phyloP scores from a whole-genome alignment of 2,113 vertebrate species.

The Caloenas nicobarica region DNA sequence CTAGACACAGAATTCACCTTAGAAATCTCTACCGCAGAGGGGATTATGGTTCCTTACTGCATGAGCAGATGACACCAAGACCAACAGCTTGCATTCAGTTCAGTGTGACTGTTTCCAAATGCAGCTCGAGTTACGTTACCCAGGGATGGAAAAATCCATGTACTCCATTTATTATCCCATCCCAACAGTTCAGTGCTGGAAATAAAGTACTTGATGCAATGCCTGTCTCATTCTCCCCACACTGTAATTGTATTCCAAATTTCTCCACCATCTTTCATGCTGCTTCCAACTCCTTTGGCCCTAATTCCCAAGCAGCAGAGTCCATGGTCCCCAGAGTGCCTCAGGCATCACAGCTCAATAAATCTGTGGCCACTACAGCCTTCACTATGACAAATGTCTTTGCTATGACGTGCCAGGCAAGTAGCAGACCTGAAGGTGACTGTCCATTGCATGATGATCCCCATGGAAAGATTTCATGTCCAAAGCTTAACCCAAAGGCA shows the following conservation, averaged over 20 bases:
- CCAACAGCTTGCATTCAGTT: neutral
- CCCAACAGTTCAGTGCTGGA: neutral
- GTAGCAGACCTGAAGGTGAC: constrained; percentile 32
- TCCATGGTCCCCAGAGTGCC: neutral
- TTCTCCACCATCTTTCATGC: neutral
- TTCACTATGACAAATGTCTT: constrained; percentile 26
- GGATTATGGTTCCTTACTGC: neutral
- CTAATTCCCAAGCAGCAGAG: constrained; percentile 16
- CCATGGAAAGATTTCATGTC: constrained; percentile 3
- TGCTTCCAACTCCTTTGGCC: constrained; percentile 7
- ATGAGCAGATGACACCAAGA: neutral
- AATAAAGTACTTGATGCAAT: neutral
- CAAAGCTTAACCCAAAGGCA: constrained; percentile 38
- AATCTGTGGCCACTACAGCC: constrained; percentile 11
- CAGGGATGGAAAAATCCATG: neutral
- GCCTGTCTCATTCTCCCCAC: neutral
- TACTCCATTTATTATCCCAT: neutral
- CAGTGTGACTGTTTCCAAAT: neutral
- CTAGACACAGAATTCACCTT: neutral
- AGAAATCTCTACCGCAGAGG: neutral
- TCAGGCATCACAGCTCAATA: neutral
- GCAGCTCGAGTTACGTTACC: neutral
- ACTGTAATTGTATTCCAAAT: neutral
- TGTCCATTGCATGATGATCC: constrained; percentile 2
- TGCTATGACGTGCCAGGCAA: neutral